Evolutionary conservation across 2,797 vertebrate genomes (phyloP), one percentile per base, ranked within the genome.

Genomic region (Poeciliopsis paucimaculata): DNA sequence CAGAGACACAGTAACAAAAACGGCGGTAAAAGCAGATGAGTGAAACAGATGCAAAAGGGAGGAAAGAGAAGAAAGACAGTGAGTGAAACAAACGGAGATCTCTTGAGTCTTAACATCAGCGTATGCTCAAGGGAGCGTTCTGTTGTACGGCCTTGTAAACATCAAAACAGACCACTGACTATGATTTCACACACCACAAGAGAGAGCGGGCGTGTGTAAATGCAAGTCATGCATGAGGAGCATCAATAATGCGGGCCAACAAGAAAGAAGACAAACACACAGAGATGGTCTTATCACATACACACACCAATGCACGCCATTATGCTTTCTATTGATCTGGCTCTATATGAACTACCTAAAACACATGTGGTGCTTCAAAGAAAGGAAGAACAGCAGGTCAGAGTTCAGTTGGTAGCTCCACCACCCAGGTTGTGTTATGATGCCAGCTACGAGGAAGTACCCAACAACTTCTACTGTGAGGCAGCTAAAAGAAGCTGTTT

Each of bases 131-230:
- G 85, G 80, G 88, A 89, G 62, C 73, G 78, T 76, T 85, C 81
- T 84, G 85, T 87, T 86, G 82, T 82, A 82, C 78, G 77, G 76
- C 72, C 86, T 86, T 89, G 89, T 90, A 91, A 89, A 87, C 90
- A 90, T 92, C 90, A 92, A 92, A 93, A 77, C 76, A 78, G 83
- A 91, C 80, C 88, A 77, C 82, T 77, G 86, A 84, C 85, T 87
- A 57, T 81, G 79, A 90, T 91, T 90, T 88, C 89, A 90, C 84
- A 92, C 83, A 79, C 51, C 85, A 80, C 66, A n/a, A 76, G 85
- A 82, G 62, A 66, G 77, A 60, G 28, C 34, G 72, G 26, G 57
- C 72, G 72, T 71, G 82, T 66, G 86, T 84, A 62, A 87, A 88
- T 79, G 83, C 72, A 81, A 83, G 55, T 85, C 83, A 89, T 34